Conservation (phyloP, 1,140 invertebrate species). For the Scylla paramamosain region DNA sequence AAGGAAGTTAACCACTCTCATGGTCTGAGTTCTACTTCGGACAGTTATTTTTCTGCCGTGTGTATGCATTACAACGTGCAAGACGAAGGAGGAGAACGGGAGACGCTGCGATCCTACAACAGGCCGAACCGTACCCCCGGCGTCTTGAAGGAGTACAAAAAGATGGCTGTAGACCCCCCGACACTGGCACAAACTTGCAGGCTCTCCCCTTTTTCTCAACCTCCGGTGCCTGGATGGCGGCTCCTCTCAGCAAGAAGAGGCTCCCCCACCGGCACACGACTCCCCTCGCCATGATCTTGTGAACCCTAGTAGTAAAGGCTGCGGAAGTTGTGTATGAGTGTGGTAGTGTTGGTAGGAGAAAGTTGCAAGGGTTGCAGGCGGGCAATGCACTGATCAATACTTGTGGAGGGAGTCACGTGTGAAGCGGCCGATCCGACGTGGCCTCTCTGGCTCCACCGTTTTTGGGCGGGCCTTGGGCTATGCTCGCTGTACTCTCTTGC, state of each 20-base stretch:
- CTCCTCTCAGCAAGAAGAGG: background rate
- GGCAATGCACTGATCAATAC: conserved; percentile 76
- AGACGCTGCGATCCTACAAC: background rate
- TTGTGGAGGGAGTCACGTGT: conserved; percentile 75
- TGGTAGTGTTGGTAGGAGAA: conserved; percentile 60
- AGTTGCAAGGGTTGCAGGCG: conserved; percentile 73
- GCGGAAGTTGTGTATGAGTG: conserved; percentile 34
- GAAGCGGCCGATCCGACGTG: conserved; percentile 65
- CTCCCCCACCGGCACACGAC: conserved; percentile 1
- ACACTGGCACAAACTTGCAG: conserved; percentile 62
- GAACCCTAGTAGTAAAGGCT: background rate
- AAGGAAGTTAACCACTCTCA: conserved; percentile 16
- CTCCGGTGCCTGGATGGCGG: conserved; percentile 30
- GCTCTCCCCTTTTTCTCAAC: conserved; percentile 61
- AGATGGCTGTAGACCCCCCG: conserved; percentile 64
- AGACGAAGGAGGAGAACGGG: background rate
- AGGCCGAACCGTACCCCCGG: background rate
- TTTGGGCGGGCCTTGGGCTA: conserved; percentile 17
- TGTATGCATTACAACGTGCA: background rate
- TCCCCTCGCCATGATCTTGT: conserved; percentile 21
- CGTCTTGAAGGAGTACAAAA: conserved; percentile 66
- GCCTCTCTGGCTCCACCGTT: conserved; percentile 18
- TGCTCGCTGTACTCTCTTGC: conserved; percentile 28
- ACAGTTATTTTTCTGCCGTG: background rate
- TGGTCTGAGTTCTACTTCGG: background rate